Conservation (phyloP, 2,113 vertebrate genomes). For the Pelobates fuscus region DNA sequence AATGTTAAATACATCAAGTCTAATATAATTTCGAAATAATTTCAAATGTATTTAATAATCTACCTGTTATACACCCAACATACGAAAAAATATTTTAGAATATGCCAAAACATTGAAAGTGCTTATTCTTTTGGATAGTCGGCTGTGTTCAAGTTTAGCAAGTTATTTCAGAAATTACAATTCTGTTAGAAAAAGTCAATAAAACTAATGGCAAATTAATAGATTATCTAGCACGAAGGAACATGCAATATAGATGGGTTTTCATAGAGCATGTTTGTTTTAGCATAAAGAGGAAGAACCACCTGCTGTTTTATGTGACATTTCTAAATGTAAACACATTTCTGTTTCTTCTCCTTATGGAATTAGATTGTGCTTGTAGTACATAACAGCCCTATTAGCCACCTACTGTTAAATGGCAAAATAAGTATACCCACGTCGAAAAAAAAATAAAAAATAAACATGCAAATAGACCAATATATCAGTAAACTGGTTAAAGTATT, state of each 20-base stretch:
- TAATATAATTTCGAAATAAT: too few species aligned
- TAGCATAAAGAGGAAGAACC: slow-evolving; percentile 57
- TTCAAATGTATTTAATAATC: too few species aligned
- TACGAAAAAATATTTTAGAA: too few species aligned
- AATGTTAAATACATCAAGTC: too few species aligned
- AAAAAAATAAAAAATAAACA: slow-evolving; percentile 56
- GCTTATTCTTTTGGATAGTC: too few species aligned
- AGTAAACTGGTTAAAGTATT: slow-evolving; percentile 63
- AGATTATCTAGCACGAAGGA: slow-evolving; percentile 67
- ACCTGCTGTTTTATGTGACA: slow-evolving; percentile 74
- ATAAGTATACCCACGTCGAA: slow-evolving; percentile 64
- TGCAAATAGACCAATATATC: slow-evolving; percentile 68
- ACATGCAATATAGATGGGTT: slow-evolving; percentile 61
- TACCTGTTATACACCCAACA: too few species aligned
- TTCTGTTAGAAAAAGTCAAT: slow-evolving; percentile 70
- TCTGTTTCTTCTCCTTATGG: slow-evolving; percentile 65
- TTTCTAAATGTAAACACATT: slow-evolving; percentile 79
- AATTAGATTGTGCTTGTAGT: slow-evolving; percentile 63
- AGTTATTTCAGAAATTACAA: slow-evolving; percentile 68
- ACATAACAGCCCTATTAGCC: slow-evolving; percentile 76
- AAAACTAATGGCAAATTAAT: slow-evolving; percentile 75
- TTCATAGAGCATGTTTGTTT: slow-evolving; percentile 59
- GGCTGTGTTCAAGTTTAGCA: slow-evolving; percentile 58
- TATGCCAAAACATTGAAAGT: too few species aligned
- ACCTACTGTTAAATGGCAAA: slow-evolving; percentile 75